Percentiles rank a stretch among this genome's conserved stretches.
Evolutionary conservation across 2,113 vertebrate genomes (phyloP).

Genomic region (Podarcis cretensis): DNA sequence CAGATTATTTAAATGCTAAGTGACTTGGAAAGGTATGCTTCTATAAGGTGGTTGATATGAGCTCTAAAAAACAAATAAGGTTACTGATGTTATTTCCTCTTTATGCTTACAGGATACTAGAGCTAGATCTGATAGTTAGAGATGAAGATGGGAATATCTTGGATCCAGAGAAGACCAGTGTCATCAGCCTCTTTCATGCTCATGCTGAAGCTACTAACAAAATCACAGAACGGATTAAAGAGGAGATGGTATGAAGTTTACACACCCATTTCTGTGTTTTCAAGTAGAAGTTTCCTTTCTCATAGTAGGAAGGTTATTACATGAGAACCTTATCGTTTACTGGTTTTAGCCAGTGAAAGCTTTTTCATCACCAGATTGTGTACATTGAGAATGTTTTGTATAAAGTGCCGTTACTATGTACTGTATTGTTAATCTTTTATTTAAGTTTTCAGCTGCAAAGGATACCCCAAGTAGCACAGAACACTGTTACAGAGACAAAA

Average conservation of each 20-base stretch:
- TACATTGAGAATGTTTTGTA: background rate
- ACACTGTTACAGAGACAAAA: background rate
- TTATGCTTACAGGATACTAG: slow-evolving; percentile 84
- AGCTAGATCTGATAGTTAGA: slow-evolving; percentile 92
- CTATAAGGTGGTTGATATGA: background rate
- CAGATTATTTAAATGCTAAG: background rate
- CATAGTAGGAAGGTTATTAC: background rate
- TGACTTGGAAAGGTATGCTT: background rate
- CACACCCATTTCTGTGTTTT: background rate
- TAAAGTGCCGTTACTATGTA: background rate
- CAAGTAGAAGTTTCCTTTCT: background rate
- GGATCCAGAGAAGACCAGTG: slow-evolving; percentile 91
- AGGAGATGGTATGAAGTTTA: slow-evolving; percentile 85
- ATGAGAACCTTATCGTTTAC: background rate
- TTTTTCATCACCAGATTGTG: background rate
- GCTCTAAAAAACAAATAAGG: background rate
- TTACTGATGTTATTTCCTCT: background rate
- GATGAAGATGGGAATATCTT: slow-evolving; percentile 94
- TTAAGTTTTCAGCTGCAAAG: background rate
- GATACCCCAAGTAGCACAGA: background rate
- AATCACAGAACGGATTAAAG: slow-evolving; percentile 93
- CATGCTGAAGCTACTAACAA: slow-evolving; percentile 91
- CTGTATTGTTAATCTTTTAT: background rate
- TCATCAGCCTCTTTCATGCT: slow-evolving; percentile 94
- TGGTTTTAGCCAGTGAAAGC: background rate